These are phyloP conservation scores for Sesamia inferens DNA, from an alignment of 2,888 invertebrate species.

Conservation along the genomic window DNA sequence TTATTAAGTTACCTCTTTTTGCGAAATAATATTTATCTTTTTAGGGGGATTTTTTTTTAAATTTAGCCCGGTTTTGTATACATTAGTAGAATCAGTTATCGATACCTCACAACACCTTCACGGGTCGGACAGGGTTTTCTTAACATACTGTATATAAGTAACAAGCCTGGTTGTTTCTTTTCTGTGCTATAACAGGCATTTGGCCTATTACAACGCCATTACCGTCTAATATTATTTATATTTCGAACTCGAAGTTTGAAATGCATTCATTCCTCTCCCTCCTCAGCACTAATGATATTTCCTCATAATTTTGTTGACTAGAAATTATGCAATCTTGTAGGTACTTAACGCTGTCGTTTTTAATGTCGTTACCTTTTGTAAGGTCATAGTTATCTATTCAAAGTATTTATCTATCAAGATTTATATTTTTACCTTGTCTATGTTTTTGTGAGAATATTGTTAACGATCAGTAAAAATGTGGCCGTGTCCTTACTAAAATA, in stretches of 20 bases:
- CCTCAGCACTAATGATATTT: neutral
- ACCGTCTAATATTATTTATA: neutral
- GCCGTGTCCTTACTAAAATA: constrained; percentile 15
- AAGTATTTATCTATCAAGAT: neutral
- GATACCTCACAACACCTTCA: too few relatives aligned
- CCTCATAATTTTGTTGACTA: constrained; percentile 17
- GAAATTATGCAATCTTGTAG: constrained; percentile 19
- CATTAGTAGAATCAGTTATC: too few relatives aligned
- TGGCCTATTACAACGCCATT: neutral
- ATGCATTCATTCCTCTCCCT: neutral
- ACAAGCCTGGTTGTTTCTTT: neutral
- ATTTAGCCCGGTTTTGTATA: too few relatives aligned
- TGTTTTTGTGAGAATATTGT: neutral
- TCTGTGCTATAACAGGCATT: neutral
- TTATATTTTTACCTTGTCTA: constrained; percentile 27
- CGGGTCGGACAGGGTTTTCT: too few relatives aligned
- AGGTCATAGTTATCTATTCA: constrained; percentile 7
- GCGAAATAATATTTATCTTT: too few relatives aligned
- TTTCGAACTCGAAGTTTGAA: neutral
- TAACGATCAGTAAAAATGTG: neutral
- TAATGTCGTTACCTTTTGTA: constrained; percentile 9
- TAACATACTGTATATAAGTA: too few relatives aligned
- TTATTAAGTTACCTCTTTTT: too few relatives aligned
- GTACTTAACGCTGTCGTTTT: neutral
- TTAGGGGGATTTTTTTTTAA: too few relatives aligned